Conservation (phyloP, 2,888 invertebrate genomes). For the Homarus gammarus region DNA sequence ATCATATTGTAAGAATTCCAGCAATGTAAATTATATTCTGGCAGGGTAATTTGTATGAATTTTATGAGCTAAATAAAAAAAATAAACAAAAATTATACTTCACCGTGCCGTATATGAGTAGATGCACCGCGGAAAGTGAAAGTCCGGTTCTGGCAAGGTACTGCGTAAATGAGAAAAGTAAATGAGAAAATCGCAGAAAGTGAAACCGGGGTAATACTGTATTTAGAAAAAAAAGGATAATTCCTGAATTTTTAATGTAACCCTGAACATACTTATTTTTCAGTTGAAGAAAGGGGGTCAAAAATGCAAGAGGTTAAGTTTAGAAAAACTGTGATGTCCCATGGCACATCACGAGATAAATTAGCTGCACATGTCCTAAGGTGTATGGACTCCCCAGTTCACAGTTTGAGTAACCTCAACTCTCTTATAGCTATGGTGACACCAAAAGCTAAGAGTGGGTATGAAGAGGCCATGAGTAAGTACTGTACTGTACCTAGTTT, state of each 20-base stretch:
- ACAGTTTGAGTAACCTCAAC: slow-evolving; percentile 81
- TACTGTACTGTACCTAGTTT: not conserved
- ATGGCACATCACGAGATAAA: slow-evolving; percentile 90
- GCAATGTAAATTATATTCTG: no score
- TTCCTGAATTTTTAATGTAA: not conserved
- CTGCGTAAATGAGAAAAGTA: no score
- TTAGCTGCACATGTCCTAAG: slow-evolving; percentile 90
- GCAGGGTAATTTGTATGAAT: no score
- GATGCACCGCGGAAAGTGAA: no score
- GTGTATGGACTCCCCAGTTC: slow-evolving; percentile 91
- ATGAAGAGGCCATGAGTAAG: slow-evolving; percentile 46
- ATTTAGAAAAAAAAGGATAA: no score
- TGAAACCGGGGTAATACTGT: no score
- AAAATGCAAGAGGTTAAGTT: slow-evolving; percentile 56
- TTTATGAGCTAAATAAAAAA: no score
- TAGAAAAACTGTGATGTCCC: slow-evolving; percentile 55
- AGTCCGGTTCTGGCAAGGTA: no score
- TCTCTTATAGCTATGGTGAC: slow-evolving; percentile 48
- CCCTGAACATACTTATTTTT: not conserved
- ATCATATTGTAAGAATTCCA: no score
- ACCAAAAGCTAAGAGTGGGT: slow-evolving; percentile 53
- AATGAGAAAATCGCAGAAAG: no score
- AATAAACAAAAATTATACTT: no score
- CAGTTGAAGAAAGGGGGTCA: slow-evolving; percentile 41
- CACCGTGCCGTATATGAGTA: no score